Evolutionary conservation across 2,113 vertebrate genomes (phyloP).

Genomic region (Scortum barcoo): DNA sequence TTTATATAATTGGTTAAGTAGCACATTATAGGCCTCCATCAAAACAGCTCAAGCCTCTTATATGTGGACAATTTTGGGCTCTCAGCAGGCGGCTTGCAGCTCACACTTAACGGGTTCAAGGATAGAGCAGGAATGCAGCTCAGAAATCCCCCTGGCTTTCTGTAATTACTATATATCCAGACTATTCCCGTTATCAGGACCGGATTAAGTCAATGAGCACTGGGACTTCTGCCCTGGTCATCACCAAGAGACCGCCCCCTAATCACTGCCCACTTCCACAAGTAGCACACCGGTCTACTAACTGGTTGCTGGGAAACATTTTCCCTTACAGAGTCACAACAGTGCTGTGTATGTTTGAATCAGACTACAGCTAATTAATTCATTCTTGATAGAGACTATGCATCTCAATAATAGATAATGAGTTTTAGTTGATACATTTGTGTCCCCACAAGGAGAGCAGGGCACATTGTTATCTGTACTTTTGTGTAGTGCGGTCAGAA

Average conservation of each 20-base stretch:
- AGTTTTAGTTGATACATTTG: constrained; percentile 42
- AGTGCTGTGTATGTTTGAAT: constrained; percentile 45
- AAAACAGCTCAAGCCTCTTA: constrained; percentile 3
- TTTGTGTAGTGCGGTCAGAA: not conserved
- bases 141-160: constrained; percentile 67
- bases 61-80: constrained; percentile 21
- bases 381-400: constrained; percentile 35
- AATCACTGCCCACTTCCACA: constrained; percentile 60
- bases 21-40: constrained; percentile 16
- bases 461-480: constrained; percentile 1
- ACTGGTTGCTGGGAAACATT: constrained; percentile 53
- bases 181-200: constrained; percentile 78
- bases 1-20: not conserved
- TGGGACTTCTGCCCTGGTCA: constrained; percentile 71
- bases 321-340: constrained; percentile 35
- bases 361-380: constrained; percentile 43
- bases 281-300: constrained; percentile 34
- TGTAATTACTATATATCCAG: constrained; percentile 80
- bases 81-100: constrained; percentile 47
- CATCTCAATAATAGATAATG: constrained; percentile 28
- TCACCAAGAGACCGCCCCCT: constrained; percentile 54
- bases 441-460: constrained; percentile 6
- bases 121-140: constrained; percentile 58
- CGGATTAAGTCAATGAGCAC: constrained; percentile 79
- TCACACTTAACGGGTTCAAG: constrained; percentile 64